Evolutionary conservation across 2,113 vertebrate genomes (phyloP).

Genomic region (Macquaria ambigua): DNA sequence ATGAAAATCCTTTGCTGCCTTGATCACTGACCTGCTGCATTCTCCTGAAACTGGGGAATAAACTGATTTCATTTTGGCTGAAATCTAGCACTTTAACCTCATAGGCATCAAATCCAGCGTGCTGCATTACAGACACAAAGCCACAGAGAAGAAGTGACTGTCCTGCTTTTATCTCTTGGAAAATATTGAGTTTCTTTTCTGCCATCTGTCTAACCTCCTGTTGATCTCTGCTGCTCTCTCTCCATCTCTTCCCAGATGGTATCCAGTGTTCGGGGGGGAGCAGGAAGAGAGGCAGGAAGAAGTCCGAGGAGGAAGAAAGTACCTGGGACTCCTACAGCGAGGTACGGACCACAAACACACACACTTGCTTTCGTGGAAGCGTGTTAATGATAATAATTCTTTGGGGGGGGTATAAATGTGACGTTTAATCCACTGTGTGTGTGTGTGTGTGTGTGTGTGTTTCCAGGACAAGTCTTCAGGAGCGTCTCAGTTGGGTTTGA

Average conservation of each 20-base stretch:
- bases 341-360: slow-evolving; percentile 47
- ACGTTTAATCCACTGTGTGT: not conserved
- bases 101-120: not conserved
- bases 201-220: slow-evolving; percentile 56
- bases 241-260: slow-evolving; percentile 44
- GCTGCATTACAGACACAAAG: not conserved
- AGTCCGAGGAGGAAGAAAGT: slow-evolving; percentile 68
- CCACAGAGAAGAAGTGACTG: not conserved
- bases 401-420: not conserved
- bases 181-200: slow-evolving; percentile 27
- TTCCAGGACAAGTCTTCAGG: slow-evolving; percentile 61
- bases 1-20: no score
- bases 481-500: slow-evolving; percentile 57
- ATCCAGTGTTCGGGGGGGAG: slow-evolving; percentile 51
- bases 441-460: slow-evolving; percentile 11
- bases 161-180: not conserved
- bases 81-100: not conserved
- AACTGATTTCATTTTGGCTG: not conserved
- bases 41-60: not conserved
- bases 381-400: not conserved
- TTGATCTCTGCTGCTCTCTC: not conserved
- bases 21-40: not conserved
- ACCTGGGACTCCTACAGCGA: slow-evolving; percentile 79
- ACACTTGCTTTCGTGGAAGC: rapidly evolving
- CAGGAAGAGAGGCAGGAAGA: slow-evolving; percentile 82